Evolutionary conservation across 2,797 vertebrate species (phyloP), one percentile per base, ranked within the genome.

Genomic region (Echeneis naucrates): DNA sequence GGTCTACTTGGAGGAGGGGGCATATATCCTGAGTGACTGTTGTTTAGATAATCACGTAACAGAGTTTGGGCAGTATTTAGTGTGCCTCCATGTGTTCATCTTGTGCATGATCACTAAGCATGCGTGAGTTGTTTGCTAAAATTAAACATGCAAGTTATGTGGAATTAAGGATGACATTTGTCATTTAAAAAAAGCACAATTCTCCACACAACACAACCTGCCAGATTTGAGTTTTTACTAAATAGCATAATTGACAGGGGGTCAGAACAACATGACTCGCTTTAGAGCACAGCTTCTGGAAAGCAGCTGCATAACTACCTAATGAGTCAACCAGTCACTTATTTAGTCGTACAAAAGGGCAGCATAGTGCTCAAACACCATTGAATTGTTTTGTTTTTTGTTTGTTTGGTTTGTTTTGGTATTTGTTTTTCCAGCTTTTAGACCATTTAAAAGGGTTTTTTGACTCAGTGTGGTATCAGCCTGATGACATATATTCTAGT

Each of bases 401-500:
- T n/a, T n/a, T n/a, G n/a, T n/a, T n/a, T n/a, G n/a, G n/a, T n/a
- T n/a, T n/a, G n/a, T n/a, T n/a, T n/a, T n/a, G n/a, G n/a, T n/a
- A n/a, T n/a, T n/a, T n/a, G n/a, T n/a, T n/a, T n/a, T n/a, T n/a
- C n/a, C n/a, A n/a, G n/a, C n/a, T n/a, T n/a, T n/a, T n/a, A n/a
- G n/a, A n/a, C 21, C 9, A 35, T 60, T n/a, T 24, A 48, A 48
- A 11, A 45, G 9, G 10, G 12, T 21, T 3, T 17, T 60, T 56
- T 35, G 5, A 38, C 10, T 33, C 4, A 45, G 7, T n/a, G n/a
- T n/a, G n/a, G n/a, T n/a, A n/a, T n/a, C n/a, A n/a, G n/a, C n/a
- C n/a, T n/a, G n/a, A 48, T 9, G 32, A 16, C 44, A 33, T 67
- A 33, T 67, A 10, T 60, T 54, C 13, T 47, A 59, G 33, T 58